Conservation (phyloP, 2,797 vertebrate genomes). For the Myoxocephalus aenaeus region DNA sequence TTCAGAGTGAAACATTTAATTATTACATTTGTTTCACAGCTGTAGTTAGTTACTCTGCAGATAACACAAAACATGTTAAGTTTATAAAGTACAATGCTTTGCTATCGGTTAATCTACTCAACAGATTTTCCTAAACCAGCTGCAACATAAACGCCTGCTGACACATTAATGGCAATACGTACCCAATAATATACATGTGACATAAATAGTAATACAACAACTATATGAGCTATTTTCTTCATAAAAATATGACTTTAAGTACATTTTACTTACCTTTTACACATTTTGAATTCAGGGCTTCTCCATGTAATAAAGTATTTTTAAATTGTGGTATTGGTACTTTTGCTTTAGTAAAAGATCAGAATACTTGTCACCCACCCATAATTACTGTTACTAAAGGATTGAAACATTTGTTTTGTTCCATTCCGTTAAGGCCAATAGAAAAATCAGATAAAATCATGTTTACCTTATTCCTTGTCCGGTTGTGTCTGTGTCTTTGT, state of each 20-base stretch:
- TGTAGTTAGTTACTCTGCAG: not conserved
- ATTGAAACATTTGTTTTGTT: not conserved
- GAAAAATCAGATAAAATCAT: not conserved
- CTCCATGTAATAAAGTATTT: not conserved
- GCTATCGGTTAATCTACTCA: not conserved
- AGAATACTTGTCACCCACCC: not conserved
- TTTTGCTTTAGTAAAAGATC: not conserved
- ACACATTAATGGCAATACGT: not conserved
- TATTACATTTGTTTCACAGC: not conserved
- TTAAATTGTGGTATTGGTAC: not conserved
- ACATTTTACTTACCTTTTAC: not conserved
- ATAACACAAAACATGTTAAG: not conserved
- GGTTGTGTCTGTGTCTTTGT: conserved; percentile 25
- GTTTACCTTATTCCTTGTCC: conserved; percentile 61
- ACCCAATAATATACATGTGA: not conserved
- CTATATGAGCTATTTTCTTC: not conserved
- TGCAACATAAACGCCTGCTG: not conserved
- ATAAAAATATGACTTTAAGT: not conserved
- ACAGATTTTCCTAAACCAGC: not conserved
- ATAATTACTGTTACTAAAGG: not conserved
- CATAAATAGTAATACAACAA: not conserved
- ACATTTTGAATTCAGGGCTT: not conserved
- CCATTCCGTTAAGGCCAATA: not conserved
- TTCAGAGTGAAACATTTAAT: not conserved
- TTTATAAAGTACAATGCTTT: not conserved